These are phyloP conservation scores for Tetragonula carbonaria DNA, from an alignment of 2,888 invertebrate genomes.

Conservation along the genomic window DNA sequence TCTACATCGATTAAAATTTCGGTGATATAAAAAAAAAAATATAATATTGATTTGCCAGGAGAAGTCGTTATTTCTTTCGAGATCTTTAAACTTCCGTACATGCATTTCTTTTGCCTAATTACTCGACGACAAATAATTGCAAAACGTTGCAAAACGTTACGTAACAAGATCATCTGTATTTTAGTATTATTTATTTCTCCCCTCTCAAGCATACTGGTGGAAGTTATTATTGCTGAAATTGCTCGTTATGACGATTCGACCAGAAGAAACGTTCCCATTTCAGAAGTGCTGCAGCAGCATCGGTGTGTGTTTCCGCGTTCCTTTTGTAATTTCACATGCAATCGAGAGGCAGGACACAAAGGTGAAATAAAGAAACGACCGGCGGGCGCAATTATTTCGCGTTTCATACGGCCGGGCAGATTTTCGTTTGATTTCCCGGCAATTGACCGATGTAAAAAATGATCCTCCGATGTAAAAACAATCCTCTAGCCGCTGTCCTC, in stretches of 20 bases:
- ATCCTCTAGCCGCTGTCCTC: constrained; percentile 1
- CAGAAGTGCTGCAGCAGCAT: constrained; percentile 1
- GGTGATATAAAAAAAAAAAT: too few species aligned
- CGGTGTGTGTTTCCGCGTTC: constrained; percentile 36
- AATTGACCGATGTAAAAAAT: neutral
- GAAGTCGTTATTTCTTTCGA: neutral
- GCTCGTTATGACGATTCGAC: constrained; percentile 4
- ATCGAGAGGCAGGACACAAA: constrained; percentile 2
- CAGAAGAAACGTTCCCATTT: constrained; percentile 11
- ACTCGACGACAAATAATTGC: neutral
- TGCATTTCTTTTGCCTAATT: neutral
- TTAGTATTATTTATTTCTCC: neutral
- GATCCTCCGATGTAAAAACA: neutral
- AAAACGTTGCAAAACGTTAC: neutral
- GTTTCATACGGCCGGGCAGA: neutral
- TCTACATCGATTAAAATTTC: too few species aligned
- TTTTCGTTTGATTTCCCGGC: constrained; percentile 23
- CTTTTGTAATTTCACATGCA: constrained; percentile 23
- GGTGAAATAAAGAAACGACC: constrained; percentile 12
- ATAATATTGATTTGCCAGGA: too few species aligned
- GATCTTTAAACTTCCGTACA: neutral
- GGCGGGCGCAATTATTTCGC: neutral
- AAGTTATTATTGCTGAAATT: constrained; percentile 15
- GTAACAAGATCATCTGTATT: neutral
- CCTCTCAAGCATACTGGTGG: neutral